Percentiles rank a stretch among this genome's conserved stretches.
Evolutionary conservation across 2,113 vertebrate species (phyloP).

Genomic region (Eurypyga helias): DNA sequence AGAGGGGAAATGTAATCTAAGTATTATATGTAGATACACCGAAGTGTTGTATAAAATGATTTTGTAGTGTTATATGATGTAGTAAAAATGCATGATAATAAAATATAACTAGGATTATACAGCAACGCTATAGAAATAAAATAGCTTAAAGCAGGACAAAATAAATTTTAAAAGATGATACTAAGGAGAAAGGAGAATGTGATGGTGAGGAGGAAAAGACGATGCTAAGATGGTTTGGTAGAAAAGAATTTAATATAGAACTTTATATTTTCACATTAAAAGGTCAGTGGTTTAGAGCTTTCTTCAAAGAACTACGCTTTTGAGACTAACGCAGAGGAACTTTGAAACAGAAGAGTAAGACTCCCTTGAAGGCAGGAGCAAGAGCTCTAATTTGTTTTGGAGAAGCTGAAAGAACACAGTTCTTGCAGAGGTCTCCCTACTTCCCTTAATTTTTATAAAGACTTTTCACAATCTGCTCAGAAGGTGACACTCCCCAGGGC

Average conservation of each 20-base stretch:
- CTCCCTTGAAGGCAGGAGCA: neutral
- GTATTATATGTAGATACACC: neutral
- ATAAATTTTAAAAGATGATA: neutral
- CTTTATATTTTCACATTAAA: neutral
- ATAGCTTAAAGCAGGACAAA: neutral
- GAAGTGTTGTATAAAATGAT: neutral
- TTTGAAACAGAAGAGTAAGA: neutral
- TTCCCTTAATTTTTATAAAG: neutral
- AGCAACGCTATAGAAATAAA: neutral
- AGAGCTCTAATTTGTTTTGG: neutral
- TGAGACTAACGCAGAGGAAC: neutral
- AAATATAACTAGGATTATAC: neutral
- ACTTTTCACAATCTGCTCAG: neutral
- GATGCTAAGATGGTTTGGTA: neutral
- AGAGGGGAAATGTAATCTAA: neutral
- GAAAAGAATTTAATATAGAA: neutral
- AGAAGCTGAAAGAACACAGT: neutral
- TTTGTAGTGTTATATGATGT: neutral
- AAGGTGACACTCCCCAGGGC: neutral
- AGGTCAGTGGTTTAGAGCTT: neutral
- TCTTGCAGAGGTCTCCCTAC: neutral
- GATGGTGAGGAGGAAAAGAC: neutral
- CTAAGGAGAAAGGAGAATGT: neutral
- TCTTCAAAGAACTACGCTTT: neutral
- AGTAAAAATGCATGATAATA: neutral